Evolutionary conservation across 2,888 invertebrate genomes (phyloP).

Genomic region (Neelides folsomi): DNA sequence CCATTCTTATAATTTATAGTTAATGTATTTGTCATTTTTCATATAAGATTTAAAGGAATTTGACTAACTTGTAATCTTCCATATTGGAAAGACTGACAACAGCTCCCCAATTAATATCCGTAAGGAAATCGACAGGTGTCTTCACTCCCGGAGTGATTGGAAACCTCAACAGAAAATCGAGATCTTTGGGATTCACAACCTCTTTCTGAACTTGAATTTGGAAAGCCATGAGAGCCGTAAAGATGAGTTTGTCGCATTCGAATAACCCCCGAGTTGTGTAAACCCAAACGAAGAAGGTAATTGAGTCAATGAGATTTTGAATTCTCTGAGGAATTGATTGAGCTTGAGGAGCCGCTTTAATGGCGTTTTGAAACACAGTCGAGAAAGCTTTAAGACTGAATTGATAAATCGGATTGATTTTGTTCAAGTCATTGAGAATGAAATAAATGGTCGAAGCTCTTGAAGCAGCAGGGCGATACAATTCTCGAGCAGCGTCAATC

Average conservation of each 20-base stretch:
- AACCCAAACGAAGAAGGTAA: constrained; percentile 85
- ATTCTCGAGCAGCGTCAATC: constrained; percentile 71
- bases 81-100: constrained; percentile 77
- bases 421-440: constrained; percentile 85
- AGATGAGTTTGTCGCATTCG: constrained; percentile 91
- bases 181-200: constrained; percentile 68
- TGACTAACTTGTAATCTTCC: constrained; percentile 78
- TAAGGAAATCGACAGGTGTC: constrained; percentile 87
- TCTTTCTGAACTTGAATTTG: constrained; percentile 76
- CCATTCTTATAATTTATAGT: not conserved
- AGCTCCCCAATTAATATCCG: constrained; percentile 86
- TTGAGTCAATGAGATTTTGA: constrained; percentile 80
- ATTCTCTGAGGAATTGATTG: constrained; percentile 66
- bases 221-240: constrained; percentile 91
- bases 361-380: constrained; percentile 52
- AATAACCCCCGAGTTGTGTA: constrained; percentile 89
- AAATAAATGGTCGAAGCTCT: constrained; percentile 88
- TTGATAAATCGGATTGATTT: constrained; percentile 92
- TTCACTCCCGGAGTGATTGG: constrained; percentile 84
- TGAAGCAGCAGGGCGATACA: constrained; percentile 76
- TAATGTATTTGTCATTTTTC: not conserved
- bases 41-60: not conserved
- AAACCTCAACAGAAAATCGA: constrained; percentile 85
- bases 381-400: constrained; percentile 74
- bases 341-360: constrained; percentile 70